Conservation (phyloP, 2,888 invertebrate genomes). For the Zaprionus obscuricornis region DNA sequence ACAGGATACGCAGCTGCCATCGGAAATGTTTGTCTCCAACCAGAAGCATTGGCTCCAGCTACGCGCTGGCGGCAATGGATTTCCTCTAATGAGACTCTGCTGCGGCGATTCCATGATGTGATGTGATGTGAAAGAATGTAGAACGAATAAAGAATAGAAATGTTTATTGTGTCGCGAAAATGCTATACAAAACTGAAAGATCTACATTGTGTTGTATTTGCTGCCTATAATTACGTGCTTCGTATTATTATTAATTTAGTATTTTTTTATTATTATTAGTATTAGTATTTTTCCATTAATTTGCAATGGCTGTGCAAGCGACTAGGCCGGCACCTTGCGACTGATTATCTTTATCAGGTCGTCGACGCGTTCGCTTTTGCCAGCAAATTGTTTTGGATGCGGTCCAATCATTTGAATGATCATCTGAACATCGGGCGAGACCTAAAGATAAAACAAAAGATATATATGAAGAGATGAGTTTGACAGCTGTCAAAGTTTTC, state of each 20-base stretch:
- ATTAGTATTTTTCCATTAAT: too few relatives aligned
- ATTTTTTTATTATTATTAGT: too few relatives aligned
- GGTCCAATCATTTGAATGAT: conserved; percentile 96
- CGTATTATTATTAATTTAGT: too few relatives aligned
- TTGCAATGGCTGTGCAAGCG: too few relatives aligned
- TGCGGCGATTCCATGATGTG: conserved; percentile 67
- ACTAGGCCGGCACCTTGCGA: conserved; percentile 86
- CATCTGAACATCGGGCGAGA: conserved; percentile 94
- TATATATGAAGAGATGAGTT: conserved; percentile 18
- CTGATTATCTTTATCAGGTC: conserved; percentile 90
- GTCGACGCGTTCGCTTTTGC: conserved; percentile 91
- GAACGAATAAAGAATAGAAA: conserved; percentile 54
- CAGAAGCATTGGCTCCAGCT: conserved; percentile 94
- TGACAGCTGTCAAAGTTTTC: conserved; percentile 67
- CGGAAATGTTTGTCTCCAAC: conserved; percentile 96
- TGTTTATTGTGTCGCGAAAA: conserved; percentile 74
- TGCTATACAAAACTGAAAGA: conserved; percentile 70
- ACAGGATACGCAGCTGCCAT: conserved; percentile 88
- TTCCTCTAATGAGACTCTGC: conserved; percentile 67
- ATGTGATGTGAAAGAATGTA: neutral
- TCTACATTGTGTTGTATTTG: conserved; percentile 57
- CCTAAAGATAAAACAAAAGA: conserved; percentile 85
- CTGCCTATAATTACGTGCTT: conserved; percentile 39
- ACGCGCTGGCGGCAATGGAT: conserved; percentile 84
- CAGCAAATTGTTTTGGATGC: conserved; percentile 91